phyloP scores from a whole-genome alignment of 1,140 invertebrate species.

The Batillaria attramentaria region DNA sequence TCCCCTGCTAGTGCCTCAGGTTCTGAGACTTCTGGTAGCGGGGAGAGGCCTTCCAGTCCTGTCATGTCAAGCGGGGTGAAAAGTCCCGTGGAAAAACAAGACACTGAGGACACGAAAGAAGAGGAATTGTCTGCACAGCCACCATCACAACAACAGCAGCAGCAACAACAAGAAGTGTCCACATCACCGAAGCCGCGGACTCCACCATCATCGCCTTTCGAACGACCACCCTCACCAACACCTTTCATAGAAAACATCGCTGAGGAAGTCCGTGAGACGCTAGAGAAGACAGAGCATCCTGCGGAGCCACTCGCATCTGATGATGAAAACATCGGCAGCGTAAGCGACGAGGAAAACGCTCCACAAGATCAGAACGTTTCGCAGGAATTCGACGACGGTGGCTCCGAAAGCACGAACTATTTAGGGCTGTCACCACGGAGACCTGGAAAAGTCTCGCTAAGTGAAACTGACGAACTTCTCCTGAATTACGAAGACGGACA shows the following conservation, averaged over 20 bases:
- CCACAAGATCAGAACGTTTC: constrained; percentile 25
- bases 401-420: neutral
- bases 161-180: neutral
- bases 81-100: constrained; percentile 26
- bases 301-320: constrained; percentile 29
- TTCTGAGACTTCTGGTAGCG: neutral
- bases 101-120: constrained; percentile 28
- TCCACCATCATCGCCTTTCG: neutral
- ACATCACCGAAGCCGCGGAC: neutral
- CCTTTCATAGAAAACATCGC: neutral
- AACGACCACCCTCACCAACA: neutral
- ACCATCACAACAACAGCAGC: neutral
- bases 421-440: neutral
- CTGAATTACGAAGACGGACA: constrained; percentile 43
- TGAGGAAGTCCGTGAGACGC: neutral
- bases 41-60: neutral
- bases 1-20: neutral
- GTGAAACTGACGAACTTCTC: constrained; percentile 47
- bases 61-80: neutral
- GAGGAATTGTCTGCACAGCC: neutral
- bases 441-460: constrained; percentile 8
- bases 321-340: constrained; percentile 54
- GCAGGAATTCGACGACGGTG: constrained; percentile 14
- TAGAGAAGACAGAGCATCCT: neutral
- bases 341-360: constrained; percentile 48